Percentiles rank a stretch among this genome's conserved stretches.
Conservation (phyloP, 2,797 vertebrate genomes). For the Cephalopachus bancanus region DNA sequence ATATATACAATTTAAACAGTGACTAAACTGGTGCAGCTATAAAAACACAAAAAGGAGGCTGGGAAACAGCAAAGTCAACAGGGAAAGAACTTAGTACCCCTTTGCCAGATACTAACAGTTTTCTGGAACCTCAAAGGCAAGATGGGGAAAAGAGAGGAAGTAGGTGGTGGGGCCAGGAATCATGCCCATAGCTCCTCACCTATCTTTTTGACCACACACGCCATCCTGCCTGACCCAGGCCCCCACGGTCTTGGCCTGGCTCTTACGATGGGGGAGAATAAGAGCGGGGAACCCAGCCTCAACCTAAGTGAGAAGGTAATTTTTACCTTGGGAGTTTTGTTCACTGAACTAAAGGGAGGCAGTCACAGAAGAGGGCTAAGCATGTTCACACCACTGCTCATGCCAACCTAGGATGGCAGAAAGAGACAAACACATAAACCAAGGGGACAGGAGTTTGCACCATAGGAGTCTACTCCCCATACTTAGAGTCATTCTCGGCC, state of each 20-base stretch:
- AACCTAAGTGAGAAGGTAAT: conserved; percentile 68
- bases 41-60: conserved; percentile 83
- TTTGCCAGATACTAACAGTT: conserved; percentile 59
- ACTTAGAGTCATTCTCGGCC: conserved; percentile 77
- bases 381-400: conserved; percentile 79
- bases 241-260: conserved; percentile 2
- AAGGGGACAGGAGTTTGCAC: conserved; percentile 65
- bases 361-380: conserved; percentile 71
- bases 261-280: conserved; percentile 54
- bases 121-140: conserved; percentile 76
- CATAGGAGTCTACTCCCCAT: conserved; percentile 59
- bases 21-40: conserved; percentile 84
- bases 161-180: conserved; percentile 13
- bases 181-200: conserved; percentile 55
- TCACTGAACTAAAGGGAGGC: conserved; percentile 76
- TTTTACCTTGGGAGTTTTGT: conserved; percentile 75
- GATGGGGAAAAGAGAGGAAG: conserved; percentile 71
- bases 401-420: conserved; percentile 78
- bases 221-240: background rate
- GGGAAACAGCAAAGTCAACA: conserved; percentile 75
- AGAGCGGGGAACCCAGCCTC: conserved; percentile 74
- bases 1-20: conserved; percentile 91
- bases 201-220: conserved; percentile 62
- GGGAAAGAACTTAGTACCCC: conserved; percentile 73
- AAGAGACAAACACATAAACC: conserved; percentile 79